Evolutionary conservation across 2,888 invertebrate species (phyloP), one percentile per base, ranked within the genome.

Genomic region (Nephrocerus scutellatus): DNA sequence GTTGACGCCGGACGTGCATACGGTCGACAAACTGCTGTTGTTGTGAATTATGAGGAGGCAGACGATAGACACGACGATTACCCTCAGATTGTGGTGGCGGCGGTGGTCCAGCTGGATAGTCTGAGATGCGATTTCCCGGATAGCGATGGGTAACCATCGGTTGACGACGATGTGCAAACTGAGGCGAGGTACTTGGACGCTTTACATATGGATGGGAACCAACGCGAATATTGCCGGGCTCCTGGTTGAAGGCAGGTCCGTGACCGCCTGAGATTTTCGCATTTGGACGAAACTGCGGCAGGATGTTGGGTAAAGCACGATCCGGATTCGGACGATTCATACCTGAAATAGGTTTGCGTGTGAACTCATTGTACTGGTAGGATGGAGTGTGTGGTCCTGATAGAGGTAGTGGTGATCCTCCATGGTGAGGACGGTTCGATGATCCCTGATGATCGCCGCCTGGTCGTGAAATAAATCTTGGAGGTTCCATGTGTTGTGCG

Each of bases 281-380:
- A 51, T 80, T 81, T 0, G 82, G 82, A 21, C 82, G 70, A 51
- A 82, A 82, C 53, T 82, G 82, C 1, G 82, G 82, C 16, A 82
- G 58, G 52, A 82, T 82, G 52, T 82, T 82, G 2, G 82, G 82
- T 28, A 79, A 55, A 38, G 66, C 56, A 2, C 52, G 54, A 37
- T 59, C 60, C 4, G 56, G 52, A 42, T 52, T 56, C 3, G 56
- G 58, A 5, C 59, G 52, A 19, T 49, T 49, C 25, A 56, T 52
- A 14, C 56, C 56, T 1, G 52, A 49, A 15, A 56, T 44, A 0
- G 61, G 54, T 25, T 67, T 66, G 9, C 66, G 58, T 1, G 59
- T 62, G 18, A 52, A 65, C 20, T 64, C 64, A 30, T 57, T 62
- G 47, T 57, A 60, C 25, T 48, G 46, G 18, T 36, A 53, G 8